These are phyloP conservation scores for Lepus oiostolus DNA, from an alignment of 2,797 vertebrate genomes.

Conservation along the genomic window DNA sequence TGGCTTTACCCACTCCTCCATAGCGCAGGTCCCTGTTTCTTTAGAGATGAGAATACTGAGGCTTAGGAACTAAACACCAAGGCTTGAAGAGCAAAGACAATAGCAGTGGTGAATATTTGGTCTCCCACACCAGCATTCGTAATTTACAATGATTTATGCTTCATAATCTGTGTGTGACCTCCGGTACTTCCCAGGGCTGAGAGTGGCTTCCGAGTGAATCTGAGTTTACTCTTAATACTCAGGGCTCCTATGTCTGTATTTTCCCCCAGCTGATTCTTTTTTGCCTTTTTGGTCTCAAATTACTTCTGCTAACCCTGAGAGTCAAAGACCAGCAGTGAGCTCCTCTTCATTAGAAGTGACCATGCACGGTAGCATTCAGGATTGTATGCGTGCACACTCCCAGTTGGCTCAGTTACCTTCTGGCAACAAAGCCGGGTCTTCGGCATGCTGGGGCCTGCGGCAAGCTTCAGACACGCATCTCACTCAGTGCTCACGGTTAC, in stretches of 20 bases:
- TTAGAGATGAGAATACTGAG: not conserved
- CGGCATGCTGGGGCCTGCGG: no score
- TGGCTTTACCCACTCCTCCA: no score
- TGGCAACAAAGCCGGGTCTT: not conserved
- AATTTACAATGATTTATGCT: not conserved
- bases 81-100: not conserved
- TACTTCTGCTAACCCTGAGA: conserved; percentile 54
- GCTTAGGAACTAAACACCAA: not conserved
- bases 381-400: conserved; percentile 35
- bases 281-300: conserved; percentile 29
- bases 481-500: not conserved
- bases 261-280: conserved; percentile 13
- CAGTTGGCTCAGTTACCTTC: conserved; percentile 36
- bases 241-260: conserved; percentile 5
- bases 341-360: not conserved
- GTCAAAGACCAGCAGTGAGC: conserved; percentile 24
- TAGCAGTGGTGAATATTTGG: no score
- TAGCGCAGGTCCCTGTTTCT: not conserved
- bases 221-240: not conserved
- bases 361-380: conserved; percentile 29
- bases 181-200: no score
- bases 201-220: no score
- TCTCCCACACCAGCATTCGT: not conserved
- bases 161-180: not conserved
- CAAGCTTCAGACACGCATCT: not conserved